A percentile compares a stretch with the other conserved stretches of the same genome.
These are phyloP conservation scores for Drosophila paulistorum DNA, from an alignment of 1,140 invertebrate species.

Conservation along the genomic window DNA sequence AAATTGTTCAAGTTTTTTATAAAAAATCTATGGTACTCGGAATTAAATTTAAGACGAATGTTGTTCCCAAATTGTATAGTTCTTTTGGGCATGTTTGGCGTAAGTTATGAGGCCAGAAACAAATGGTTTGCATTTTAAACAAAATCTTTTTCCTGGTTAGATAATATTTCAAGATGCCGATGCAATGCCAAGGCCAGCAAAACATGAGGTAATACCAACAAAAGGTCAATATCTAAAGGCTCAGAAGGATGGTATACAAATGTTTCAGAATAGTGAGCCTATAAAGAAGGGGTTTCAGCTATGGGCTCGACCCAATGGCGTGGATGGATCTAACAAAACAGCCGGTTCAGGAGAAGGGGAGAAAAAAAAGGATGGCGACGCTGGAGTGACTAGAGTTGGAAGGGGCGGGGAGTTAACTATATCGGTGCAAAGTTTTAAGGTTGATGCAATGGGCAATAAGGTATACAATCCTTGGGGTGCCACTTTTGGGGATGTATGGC, in stretches of 20 bases:
- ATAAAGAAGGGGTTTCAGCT: background rate
- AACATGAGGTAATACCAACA: too few species aligned
- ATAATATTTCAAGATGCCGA: background rate
- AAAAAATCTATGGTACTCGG: background rate
- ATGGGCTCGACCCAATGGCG: background rate
- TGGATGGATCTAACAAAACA: too few species aligned
- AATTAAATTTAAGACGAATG: background rate
- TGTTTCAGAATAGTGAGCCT: background rate
- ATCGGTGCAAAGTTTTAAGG: slow-evolving; percentile 10
- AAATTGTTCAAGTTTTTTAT: background rate
- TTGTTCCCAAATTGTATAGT: background rate
- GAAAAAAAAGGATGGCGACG: too few species aligned
- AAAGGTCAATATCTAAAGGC: background rate
- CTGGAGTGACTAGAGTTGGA: too few species aligned
- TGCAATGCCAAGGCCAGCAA: background rate
- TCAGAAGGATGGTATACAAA: background rate
- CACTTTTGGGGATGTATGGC: slow-evolving; percentile 23
- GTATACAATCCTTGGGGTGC: slow-evolving; percentile 26
- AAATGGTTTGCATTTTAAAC: background rate
- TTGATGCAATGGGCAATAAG: slow-evolving; percentile 22
- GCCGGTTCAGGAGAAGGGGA: too few species aligned
- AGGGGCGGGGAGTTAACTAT: background rate
- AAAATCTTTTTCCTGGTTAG: background rate
- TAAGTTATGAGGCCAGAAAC: background rate
- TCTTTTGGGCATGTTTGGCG: background rate